These are phyloP conservation scores for Cyaniris semiargus DNA, from an alignment of 2,888 invertebrate species.

Conservation along the genomic window DNA sequence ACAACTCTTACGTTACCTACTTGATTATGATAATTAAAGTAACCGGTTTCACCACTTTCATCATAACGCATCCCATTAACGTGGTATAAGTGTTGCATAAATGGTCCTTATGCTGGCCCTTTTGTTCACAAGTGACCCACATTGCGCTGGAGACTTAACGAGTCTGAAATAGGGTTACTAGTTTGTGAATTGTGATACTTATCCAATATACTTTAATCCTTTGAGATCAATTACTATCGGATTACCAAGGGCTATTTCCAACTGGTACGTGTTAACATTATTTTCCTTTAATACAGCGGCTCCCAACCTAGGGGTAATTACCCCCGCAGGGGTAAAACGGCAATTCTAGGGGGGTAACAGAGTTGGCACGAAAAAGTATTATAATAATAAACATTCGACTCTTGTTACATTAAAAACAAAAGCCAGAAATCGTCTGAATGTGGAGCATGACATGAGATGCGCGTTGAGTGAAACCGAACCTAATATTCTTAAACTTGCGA, in stretches of 20 bases:
- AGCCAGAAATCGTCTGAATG: too few species aligned
- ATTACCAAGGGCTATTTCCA: background rate
- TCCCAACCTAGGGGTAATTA: too few species aligned
- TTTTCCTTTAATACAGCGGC: too few species aligned
- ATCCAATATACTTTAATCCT: constrained; percentile 28
- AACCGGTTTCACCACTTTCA: constrained; percentile 4
- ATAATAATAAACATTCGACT: too few species aligned
- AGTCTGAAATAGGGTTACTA: constrained; percentile 47
- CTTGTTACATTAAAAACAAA: too few species aligned
- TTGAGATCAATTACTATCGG: background rate
- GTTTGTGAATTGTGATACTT: constrained; percentile 33
- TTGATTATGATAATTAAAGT: constrained; percentile 8
- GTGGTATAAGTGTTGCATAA: constrained; percentile 12
- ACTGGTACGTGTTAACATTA: background rate
- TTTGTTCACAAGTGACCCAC: constrained; percentile 67
- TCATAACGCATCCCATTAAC: constrained; percentile 3
- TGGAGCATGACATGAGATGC: too few species aligned
- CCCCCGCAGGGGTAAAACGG: too few species aligned
- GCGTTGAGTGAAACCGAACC: too few species aligned
- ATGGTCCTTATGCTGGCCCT: constrained; percentile 58
- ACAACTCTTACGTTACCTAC: constrained; percentile 20
- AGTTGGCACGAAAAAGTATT: too few species aligned
- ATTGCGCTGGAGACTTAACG: constrained; percentile 54
- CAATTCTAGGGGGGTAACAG: too few species aligned
- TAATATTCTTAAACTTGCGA: too few species aligned